Conservation (phyloP, 2,113 vertebrate species). For the Ariopsis seemanni region DNA sequence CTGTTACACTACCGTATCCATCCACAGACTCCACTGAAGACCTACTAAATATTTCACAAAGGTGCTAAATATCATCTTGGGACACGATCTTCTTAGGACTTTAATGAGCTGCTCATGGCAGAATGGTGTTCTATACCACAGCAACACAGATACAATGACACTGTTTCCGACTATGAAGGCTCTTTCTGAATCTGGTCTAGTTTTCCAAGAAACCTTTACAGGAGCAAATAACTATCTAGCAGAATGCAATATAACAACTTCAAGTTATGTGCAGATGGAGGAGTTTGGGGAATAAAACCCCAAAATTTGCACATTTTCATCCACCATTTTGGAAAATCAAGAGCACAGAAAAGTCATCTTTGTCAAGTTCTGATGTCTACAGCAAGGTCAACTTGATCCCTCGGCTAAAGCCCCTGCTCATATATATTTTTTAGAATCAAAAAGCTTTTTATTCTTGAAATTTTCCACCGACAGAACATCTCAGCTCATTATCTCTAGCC, state of each 20-base stretch:
- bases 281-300: background rate
- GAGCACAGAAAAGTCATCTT: background rate
- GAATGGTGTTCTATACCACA: background rate
- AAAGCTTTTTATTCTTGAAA: background rate
- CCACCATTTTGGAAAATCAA: background rate
- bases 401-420: background rate
- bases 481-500: no score
- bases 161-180: background rate
- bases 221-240: background rate
- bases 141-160: background rate
- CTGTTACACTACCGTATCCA: background rate
- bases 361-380: background rate
- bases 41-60: slow-evolving; percentile 48
- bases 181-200: background rate
- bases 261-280: no score
- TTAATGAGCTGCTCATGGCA: slow-evolving; percentile 40
- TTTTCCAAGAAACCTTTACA: background rate
- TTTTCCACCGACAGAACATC: background rate
- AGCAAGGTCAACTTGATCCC: background rate
- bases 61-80: slow-evolving; percentile 45
- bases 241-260: background rate
- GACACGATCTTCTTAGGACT: background rate
- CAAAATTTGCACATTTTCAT: background rate
- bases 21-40: slow-evolving; percentile 36
- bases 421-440: no score